Evolutionary conservation across 2,797 vertebrate genomes (phyloP).

Genomic region (Holocentrus rufus): DNA sequence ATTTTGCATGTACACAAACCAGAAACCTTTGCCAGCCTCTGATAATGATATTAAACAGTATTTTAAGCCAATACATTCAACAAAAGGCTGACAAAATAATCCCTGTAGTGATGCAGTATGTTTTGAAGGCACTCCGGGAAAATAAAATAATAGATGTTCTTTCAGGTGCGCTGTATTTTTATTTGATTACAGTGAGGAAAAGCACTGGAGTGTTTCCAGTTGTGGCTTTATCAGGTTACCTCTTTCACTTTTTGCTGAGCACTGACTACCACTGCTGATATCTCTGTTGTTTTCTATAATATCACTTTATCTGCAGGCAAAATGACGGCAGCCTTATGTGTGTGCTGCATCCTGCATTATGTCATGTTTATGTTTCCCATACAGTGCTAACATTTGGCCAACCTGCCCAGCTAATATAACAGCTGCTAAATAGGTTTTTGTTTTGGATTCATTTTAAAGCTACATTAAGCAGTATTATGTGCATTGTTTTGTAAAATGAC

Average conservation of each 20-base stretch:
- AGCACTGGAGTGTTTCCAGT: neutral
- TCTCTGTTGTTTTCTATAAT: constrained; percentile 5
- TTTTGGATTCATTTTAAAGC: neutral
- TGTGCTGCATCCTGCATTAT: neutral
- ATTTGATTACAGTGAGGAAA: constrained; percentile 9
- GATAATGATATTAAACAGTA: neutral
- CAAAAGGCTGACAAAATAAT: neutral
- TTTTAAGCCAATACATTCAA: neutral
- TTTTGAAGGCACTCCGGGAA: neutral
- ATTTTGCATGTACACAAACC: neutral
- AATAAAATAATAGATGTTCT: neutral
- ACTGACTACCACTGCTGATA: neutral
- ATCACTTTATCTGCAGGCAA: constrained; percentile 1
- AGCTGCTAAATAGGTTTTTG: neutral
- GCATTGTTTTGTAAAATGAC: too few species aligned
- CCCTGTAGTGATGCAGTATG: neutral
- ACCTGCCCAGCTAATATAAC: neutral
- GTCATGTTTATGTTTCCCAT: neutral
- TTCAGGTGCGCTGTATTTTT: neutral
- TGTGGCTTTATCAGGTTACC: constrained; percentile 19
- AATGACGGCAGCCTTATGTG: neutral
- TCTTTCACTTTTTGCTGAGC: constrained; percentile 14
- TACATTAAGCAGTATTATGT: too few species aligned
- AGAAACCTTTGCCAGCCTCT: neutral
- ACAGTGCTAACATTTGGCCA: neutral